Conservation (phyloP, 2,888 invertebrate species). For the Dynastes grantii region DNA sequence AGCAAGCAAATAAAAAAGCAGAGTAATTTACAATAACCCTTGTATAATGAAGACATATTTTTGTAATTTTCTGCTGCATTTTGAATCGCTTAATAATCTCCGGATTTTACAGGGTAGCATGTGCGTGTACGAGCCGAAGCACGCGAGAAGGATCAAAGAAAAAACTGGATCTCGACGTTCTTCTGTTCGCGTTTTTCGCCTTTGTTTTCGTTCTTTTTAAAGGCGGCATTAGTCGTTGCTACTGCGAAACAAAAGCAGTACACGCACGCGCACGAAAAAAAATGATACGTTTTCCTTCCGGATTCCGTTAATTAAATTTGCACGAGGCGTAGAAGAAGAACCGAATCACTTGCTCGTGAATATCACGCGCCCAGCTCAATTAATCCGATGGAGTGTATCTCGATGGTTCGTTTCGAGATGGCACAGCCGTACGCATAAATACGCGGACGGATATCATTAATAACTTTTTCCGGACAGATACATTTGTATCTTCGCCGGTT, state of each 20-base stretch:
- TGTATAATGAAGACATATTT: no score
- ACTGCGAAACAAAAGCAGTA: background rate
- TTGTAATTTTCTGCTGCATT: no score
- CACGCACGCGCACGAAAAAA: constrained; percentile 15
- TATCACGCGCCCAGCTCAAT: constrained; percentile 20
- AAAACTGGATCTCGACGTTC: constrained; percentile 20
- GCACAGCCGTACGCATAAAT: background rate
- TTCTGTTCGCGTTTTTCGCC: constrained; percentile 20
- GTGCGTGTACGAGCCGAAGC: constrained; percentile 37
- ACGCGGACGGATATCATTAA: constrained; percentile 28
- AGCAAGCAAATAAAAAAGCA: no score
- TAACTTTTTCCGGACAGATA: constrained; percentile 44
- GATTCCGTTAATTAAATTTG: constrained; percentile 31
- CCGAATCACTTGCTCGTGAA: constrained; percentile 6
- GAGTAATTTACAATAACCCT: no score
- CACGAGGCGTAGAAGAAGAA: background rate
- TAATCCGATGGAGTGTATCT: constrained; percentile 31
- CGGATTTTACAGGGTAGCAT: background rate
- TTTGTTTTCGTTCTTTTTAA: constrained; percentile 32
- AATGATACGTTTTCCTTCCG: constrained; percentile 33
- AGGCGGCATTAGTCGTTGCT: background rate
- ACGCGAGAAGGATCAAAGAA: constrained; percentile 15
- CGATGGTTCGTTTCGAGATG: background rate
- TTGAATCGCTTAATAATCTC: no score
- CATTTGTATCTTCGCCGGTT: constrained; percentile 28